Conservation (phyloP, 2,888 invertebrate species). For the Synergus laeviventris region DNA sequence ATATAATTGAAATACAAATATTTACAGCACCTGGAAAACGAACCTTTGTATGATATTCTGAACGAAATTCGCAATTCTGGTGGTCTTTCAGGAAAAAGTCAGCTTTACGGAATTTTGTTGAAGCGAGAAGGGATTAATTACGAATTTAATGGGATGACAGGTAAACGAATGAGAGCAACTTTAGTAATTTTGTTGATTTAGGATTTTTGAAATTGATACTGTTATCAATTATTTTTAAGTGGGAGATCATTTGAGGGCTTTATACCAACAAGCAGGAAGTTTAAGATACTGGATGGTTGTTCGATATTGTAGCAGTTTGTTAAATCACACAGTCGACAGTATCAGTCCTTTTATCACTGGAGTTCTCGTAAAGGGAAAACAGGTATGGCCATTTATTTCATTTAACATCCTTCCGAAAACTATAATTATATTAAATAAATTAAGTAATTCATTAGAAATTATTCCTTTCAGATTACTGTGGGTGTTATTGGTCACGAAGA, state of each 20-base stretch:
- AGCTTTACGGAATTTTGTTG: slow-evolving; percentile 89
- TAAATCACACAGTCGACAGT: slow-evolving; percentile 97
- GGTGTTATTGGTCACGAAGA: slow-evolving; percentile 97
- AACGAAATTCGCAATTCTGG: slow-evolving; percentile 83
- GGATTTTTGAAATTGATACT: slow-evolving; percentile 29
- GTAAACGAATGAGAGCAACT: slow-evolving; percentile 55
- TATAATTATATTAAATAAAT: too few species aligned
- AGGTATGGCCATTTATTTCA: slow-evolving; percentile 79
- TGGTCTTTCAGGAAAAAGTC: slow-evolving; percentile 88
- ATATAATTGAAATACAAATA: slow-evolving; percentile 26
- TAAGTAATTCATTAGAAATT: not conserved
- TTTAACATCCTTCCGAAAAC: not conserved
- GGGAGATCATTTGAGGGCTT: slow-evolving; percentile 82
- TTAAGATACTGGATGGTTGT: slow-evolving; percentile 95
- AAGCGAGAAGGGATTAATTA: slow-evolving; percentile 89
- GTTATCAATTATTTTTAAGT: slow-evolving; percentile 77
- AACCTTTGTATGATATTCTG: slow-evolving; percentile 86
- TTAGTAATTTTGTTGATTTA: not conserved
- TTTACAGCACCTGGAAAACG: slow-evolving; percentile 79
- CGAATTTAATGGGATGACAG: slow-evolving; percentile 80
- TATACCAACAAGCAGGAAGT: slow-evolving; percentile 91
- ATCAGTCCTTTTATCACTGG: slow-evolving; percentile 99
- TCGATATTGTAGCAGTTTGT: slow-evolving; percentile 94
- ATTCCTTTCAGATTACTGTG: slow-evolving; percentile 84
- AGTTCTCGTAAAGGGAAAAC: slow-evolving; percentile 97